Evolutionary conservation across 2,888 invertebrate species (phyloP), one percentile per base, ranked within the genome.

Genomic region (Ochropacha duplaris): DNA sequence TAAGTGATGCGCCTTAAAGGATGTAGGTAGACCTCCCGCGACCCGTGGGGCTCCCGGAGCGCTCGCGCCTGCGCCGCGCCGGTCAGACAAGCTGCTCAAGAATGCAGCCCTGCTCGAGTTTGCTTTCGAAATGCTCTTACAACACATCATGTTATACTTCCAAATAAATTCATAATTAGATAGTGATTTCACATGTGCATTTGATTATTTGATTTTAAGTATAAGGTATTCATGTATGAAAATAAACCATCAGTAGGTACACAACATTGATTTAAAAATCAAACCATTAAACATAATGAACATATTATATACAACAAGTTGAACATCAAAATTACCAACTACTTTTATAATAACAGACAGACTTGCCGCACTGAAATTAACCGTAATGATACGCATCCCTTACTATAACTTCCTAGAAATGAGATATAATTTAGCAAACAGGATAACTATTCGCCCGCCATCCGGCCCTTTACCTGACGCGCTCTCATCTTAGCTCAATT

Each of bases 41-140:
- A 8, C 44, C 19, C 34, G 2, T 50, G 34, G 36, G 55, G 62
- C 70, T 74, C 72, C 72, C 68, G 68, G 65, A 66, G 64, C 62
- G 71, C 70, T 65, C 78, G 83, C 51, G 28, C 51, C 51, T n/a
- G n/a, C n/a, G n/a, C 28, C 16, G 12, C 51, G 28, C 89, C 86
- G 88, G 91, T 91, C 82, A 74, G 79, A 90, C 91, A 66, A 82
- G 89, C 85, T 89, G 76, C 71, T 76, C 87, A 90, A 90, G 91
- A 91, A 90, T 88, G 88, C 87, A 82, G 83, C 71, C 77, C 79
- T 76, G 76, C 81, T 82, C 76, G 85, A 44, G 16, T 80, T 81
- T 76, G 84, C 88, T 89, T 89, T 89, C 87, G 84, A 90, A 89
- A 86, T 83, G 84, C 44, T 6, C 44, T 44, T 19, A 44, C 44